Conservation (phyloP, 2,888 invertebrate species). For the Ophonus ardosiacus region DNA sequence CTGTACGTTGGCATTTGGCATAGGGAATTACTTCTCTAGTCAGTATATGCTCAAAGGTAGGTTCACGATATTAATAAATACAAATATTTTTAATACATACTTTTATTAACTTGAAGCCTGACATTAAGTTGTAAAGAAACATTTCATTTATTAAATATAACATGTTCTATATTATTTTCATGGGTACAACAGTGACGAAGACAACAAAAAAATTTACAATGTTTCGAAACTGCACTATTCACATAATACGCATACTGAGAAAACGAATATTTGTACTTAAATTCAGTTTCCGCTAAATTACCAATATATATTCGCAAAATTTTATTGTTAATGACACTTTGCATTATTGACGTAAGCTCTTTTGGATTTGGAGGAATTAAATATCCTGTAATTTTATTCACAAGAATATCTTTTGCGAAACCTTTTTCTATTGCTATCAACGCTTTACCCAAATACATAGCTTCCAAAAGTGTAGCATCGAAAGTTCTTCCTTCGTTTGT, state of each 20-base stretch:
- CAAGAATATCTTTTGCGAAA: slow-evolving; percentile 32
- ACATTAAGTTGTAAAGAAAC: background rate
- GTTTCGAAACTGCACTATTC: background rate
- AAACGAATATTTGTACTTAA: slow-evolving; percentile 25
- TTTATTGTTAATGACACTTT: slow-evolving; percentile 3
- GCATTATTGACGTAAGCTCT: slow-evolving; percentile 14
- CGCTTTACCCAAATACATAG: slow-evolving; percentile 49
- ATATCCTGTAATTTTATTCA: slow-evolving; percentile 25
- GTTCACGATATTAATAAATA: too few relatives aligned
- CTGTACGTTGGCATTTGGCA: too few relatives aligned
- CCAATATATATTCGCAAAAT: slow-evolving; percentile 34
- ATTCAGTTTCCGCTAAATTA: slow-evolving; percentile 35
- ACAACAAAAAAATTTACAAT: slow-evolving; percentile 14
- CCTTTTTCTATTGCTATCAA: slow-evolving; percentile 4
- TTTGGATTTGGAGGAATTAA: slow-evolving; percentile 4
- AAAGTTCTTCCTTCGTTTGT: background rate
- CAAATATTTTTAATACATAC: too few relatives aligned
- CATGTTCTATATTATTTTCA: too few relatives aligned
- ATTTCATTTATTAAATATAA: background rate
- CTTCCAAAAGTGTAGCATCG: slow-evolving; percentile 20
- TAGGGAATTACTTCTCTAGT: too few relatives aligned
- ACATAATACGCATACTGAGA: background rate
- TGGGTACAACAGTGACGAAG: background rate
- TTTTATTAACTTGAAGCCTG: too few relatives aligned
- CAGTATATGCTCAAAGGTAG: too few relatives aligned